phyloP scores from a whole-genome alignment of 2,113 vertebrate species.

The Grammomys dolichurus region DNA sequence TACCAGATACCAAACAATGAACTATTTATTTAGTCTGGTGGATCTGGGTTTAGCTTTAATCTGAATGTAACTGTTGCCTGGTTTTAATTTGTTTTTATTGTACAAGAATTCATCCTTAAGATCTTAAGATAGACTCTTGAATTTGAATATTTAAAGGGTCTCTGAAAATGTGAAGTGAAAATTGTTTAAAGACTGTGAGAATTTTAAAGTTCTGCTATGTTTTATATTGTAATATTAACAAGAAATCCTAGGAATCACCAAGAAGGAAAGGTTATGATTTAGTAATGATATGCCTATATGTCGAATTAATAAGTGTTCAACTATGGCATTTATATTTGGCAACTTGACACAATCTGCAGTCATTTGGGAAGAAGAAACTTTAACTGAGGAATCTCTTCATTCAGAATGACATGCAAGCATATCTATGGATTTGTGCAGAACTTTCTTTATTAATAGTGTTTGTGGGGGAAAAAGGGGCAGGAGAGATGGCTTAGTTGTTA shows the following conservation, averaged over 20 bases:
- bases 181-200: neutral
- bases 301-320: neutral
- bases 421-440: neutral
- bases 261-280: neutral
- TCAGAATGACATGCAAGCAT: neutral
- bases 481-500: too few species aligned
- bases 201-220: neutral
- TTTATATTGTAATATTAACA: neutral
- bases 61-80: neutral
- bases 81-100: neutral
- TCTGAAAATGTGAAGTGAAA: neutral
- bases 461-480: neutral
- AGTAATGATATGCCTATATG: neutral
- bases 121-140: neutral
- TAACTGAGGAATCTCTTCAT: neutral
- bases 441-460: neutral
- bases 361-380: neutral
- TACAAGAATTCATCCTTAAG: neutral
- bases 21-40: neutral
- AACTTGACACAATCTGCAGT: neutral
- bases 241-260: neutral
- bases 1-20: neutral
- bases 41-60: neutral
- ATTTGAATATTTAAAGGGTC: neutral
- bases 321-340: neutral